phyloP scores from a whole-genome alignment of 1,140 invertebrate genomes.

The Brachionus calyciflorus region DNA sequence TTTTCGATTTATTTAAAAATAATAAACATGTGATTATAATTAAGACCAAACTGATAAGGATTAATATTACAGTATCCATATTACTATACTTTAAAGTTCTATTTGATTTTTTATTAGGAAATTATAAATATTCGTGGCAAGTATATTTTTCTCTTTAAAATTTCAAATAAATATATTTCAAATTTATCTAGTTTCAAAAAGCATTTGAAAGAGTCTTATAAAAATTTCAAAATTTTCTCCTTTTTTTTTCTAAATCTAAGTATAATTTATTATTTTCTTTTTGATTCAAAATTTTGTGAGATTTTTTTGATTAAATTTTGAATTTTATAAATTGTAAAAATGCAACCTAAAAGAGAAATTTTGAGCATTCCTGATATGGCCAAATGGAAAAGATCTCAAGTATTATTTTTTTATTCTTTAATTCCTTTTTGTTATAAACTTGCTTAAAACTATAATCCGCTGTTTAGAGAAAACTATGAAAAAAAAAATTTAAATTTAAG shows the following conservation, averaged over 20 bases:
- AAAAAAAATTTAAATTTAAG: too few species aligned
- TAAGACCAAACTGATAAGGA: background rate
- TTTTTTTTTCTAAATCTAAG: too few species aligned
- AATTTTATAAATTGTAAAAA: background rate
- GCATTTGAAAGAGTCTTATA: background rate
- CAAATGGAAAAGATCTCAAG: conserved; percentile 78
- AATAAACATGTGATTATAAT: background rate
- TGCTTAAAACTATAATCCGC: too few species aligned
- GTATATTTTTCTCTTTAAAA: background rate
- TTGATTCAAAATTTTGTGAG: background rate
- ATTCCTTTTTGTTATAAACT: background rate
- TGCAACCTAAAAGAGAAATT: conserved; percentile 69
- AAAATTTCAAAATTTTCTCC: background rate
- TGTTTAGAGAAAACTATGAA: too few species aligned
- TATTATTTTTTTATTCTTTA: conserved; percentile 53
- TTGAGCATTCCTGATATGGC: conserved; percentile 71
- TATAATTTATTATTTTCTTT: too few species aligned
- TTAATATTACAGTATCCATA: conserved; percentile 30
- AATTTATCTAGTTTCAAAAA: background rate
- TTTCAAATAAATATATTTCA: background rate
- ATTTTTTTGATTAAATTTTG: background rate
- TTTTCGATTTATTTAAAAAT: conserved; percentile 21
- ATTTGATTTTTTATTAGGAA: too few species aligned
- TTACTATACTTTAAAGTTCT: too few species aligned
- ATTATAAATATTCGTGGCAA: conserved; percentile 35